Percentiles rank a stretch among this genome's conserved stretches.
Evolutionary conservation across 2,113 vertebrate species (phyloP).

Genomic region (Colaptes auratus): DNA sequence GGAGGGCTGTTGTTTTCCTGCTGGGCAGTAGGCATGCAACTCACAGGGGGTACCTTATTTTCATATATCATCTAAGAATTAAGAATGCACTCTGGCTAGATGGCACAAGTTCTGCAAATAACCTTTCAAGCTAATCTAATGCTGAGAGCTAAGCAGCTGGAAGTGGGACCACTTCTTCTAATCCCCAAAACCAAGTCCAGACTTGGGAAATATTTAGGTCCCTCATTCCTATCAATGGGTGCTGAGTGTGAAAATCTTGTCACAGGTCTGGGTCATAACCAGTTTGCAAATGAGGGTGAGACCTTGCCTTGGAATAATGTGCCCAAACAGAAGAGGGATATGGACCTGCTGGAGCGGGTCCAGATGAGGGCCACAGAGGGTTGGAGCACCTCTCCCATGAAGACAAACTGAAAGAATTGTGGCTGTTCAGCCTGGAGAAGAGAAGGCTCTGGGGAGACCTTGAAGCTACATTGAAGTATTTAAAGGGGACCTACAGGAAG

Average conservation of each 20-base stretch:
- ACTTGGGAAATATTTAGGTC: not conserved
- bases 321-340: too few species aligned
- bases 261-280: fast-evolving
- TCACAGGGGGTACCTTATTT: not conserved
- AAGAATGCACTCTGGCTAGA: not conserved
- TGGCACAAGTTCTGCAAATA: not conserved
- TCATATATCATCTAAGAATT: not conserved
- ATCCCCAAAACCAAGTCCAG: not conserved
- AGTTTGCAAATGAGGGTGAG: too few species aligned
- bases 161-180: not conserved
- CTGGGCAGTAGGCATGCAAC: not conserved
- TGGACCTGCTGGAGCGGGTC: too few species aligned
- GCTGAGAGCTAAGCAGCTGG: not conserved
- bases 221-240: not conserved
- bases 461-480: too few species aligned
- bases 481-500: too few species aligned
- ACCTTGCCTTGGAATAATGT: too few species aligned
- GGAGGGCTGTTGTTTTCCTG: not conserved
- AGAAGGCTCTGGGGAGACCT: too few species aligned
- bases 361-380: too few species aligned
- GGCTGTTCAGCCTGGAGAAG: too few species aligned
- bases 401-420: too few species aligned
- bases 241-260: not conserved
- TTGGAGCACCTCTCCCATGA: too few species aligned
- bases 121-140: not conserved